phyloP scores from a whole-genome alignment of 2,113 vertebrate species.

The Ia io region DNA sequence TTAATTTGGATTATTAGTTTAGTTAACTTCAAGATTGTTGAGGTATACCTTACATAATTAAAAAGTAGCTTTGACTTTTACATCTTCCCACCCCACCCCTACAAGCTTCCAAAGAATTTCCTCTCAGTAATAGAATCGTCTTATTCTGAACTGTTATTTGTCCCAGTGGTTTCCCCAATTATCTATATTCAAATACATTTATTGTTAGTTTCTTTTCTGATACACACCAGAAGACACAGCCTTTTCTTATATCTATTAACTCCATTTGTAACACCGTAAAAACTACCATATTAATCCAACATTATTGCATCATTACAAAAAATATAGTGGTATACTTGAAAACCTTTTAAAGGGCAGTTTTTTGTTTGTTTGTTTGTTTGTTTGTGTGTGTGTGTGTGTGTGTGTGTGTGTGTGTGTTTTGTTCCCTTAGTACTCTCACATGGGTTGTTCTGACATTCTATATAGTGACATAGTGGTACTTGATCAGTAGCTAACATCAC shows the following conservation, averaged over 20 bases:
- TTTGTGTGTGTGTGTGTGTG: neutral
- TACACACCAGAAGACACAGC: neutral
- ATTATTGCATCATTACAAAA: neutral
- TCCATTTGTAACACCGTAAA: conserved; percentile 5
- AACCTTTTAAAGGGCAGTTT: neutral
- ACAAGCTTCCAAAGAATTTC: neutral
- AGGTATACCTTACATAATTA: conserved; percentile 21
- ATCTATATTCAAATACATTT: neutral
- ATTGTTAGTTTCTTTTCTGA: neutral
- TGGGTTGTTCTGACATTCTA: neutral
- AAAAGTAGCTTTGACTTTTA: neutral
- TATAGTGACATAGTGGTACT: conserved; percentile 7
- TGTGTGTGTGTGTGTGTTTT: neutral
- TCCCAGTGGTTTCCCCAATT: neutral
- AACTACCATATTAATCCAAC: neutral
- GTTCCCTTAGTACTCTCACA: neutral
- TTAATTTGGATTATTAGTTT: neutral
- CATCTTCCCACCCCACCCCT: neutral
- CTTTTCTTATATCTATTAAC: neutral
- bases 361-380: neutral
- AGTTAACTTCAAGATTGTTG: neutral
- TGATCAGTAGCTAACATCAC: conserved; percentile 4
- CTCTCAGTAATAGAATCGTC: neutral
- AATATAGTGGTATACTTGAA: neutral
- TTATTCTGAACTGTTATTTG: neutral